Conservation (phyloP, 2,888 invertebrate genomes). For the Stictocephala bisonia region DNA sequence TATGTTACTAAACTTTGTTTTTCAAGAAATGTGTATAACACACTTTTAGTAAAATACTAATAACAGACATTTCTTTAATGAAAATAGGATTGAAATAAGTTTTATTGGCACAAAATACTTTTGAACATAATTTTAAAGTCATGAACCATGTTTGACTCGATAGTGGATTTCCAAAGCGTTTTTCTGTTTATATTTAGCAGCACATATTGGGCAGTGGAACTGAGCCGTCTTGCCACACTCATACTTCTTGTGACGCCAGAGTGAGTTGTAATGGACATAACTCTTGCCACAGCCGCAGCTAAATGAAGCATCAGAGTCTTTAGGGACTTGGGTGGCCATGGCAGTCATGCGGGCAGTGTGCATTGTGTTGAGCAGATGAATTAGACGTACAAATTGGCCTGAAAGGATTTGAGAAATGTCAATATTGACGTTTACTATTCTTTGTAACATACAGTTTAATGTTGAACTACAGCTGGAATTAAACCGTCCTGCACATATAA, state of each 20-base stretch:
- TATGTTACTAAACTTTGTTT: background rate
- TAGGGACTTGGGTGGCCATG: background rate
- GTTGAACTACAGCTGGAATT: too few relatives aligned
- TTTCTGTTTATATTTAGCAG: slow-evolving; percentile 48
- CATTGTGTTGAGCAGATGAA: slow-evolving; percentile 10
- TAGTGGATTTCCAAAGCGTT: slow-evolving; percentile 48
- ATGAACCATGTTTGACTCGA: slow-evolving; percentile 17
- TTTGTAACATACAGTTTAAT: too few relatives aligned
- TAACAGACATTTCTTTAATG: too few relatives aligned
- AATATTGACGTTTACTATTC: too few relatives aligned
- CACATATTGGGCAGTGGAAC: slow-evolving; percentile 62
- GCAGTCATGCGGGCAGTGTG: slow-evolving; percentile 21
- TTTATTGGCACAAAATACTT: too few relatives aligned
- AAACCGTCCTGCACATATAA: too few relatives aligned
- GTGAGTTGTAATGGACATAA: slow-evolving; percentile 40
- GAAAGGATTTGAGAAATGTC: too few relatives aligned
- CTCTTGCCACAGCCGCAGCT: slow-evolving; percentile 36
- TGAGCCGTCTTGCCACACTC: slow-evolving; percentile 59
- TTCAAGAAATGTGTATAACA: too few relatives aligned
- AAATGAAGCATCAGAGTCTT: slow-evolving; percentile 27
- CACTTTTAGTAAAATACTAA: too few relatives aligned
- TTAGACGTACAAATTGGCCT: background rate
- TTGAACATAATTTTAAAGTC: background rate
- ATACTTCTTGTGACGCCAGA: slow-evolving; percentile 61
- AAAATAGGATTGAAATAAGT: too few relatives aligned